Conservation (phyloP, 2,888 invertebrate genomes). For the Yponomeuta malinellus region DNA sequence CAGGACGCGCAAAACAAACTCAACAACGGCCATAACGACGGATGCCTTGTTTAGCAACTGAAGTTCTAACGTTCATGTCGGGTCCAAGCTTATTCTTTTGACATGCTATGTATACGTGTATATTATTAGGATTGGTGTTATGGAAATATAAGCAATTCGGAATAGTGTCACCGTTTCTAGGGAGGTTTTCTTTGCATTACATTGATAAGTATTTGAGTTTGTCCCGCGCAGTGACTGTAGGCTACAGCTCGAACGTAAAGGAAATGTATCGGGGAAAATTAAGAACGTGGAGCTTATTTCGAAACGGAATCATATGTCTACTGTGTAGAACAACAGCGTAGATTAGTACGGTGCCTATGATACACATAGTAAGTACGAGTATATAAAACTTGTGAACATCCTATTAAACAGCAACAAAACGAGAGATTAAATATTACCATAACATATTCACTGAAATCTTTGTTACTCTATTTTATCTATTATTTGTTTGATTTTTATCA, state of each 20-base stretch:
- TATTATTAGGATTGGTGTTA: constrained; percentile 47
- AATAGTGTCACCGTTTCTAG: constrained; percentile 57
- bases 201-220: background rate
- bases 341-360: constrained; percentile 51
- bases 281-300: constrained; percentile 65
- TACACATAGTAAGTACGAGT: background rate
- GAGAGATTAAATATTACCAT: constrained; percentile 11
- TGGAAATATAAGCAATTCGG: constrained; percentile 45
- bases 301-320: constrained; percentile 73
- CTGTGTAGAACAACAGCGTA: constrained; percentile 72
- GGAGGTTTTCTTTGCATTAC: constrained; percentile 20
- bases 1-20: constrained; percentile 66
- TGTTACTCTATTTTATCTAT: constrained; percentile 24
- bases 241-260: constrained; percentile 6
- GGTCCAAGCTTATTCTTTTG: constrained; percentile 63
- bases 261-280: constrained; percentile 14
- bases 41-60: constrained; percentile 75
- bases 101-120: constrained; percentile 58
- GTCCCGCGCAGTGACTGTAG: background rate
- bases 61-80: constrained; percentile 32
- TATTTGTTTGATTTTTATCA: constrained; percentile 34
- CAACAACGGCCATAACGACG: constrained; percentile 75
- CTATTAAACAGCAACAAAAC: background rate
- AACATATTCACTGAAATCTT: constrained; percentile 1
- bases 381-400: constrained; percentile 2